Base-by-base conservation (phyloP, 2,888 invertebrate genomes). In the Acheta domesticus region DNA sequence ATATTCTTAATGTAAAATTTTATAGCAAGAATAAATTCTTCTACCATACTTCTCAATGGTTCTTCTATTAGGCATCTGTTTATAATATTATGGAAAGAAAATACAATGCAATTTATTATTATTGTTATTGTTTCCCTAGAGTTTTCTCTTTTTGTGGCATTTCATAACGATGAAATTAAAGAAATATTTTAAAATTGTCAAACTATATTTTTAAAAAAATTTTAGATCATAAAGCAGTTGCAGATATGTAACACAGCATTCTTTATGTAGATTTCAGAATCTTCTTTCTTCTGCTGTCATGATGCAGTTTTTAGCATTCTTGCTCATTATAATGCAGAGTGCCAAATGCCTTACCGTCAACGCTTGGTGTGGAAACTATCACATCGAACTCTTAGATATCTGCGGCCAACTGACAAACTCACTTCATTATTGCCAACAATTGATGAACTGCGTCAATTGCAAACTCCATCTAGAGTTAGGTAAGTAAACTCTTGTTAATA, bases 301-400 rank as follows among this genome's bases (percentile, higher is more conserved):
- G 88, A 89, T 83, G 89, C 90, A 81, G 92, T 93, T 75, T 89
- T 90, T 48, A 89, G 88, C 82, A 92, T 93, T 84, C 86, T 93
- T 84, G 89, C 91, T 77, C 91, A 92, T 81, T 95, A 95, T 87
- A 93, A 94, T 86, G 92, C 92, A 78, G 88, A 91, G 87, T 87
- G 92, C 85, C 89, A 93, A 88, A 89, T 91, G 82, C 90, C 90
- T 49, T 91, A 92, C 84, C 89, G 92, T 11, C 94, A 94, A 87
- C 90, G 93, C 79, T 90, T 94, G 82, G 92, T 93, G 82, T 94
- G 94, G 94, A 89, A 91, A 81, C 89, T 94, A 80, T 94, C 93
- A 14, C 92, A 92, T 82, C 89, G 94, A 79, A 94, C 94, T 74
- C 89, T 92, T 83, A 89, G 93, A 86, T 90, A 93, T 82, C 88